Evolutionary conservation across 2,797 vertebrate species (phyloP).

Genomic region (Hirundo rustica): DNA sequence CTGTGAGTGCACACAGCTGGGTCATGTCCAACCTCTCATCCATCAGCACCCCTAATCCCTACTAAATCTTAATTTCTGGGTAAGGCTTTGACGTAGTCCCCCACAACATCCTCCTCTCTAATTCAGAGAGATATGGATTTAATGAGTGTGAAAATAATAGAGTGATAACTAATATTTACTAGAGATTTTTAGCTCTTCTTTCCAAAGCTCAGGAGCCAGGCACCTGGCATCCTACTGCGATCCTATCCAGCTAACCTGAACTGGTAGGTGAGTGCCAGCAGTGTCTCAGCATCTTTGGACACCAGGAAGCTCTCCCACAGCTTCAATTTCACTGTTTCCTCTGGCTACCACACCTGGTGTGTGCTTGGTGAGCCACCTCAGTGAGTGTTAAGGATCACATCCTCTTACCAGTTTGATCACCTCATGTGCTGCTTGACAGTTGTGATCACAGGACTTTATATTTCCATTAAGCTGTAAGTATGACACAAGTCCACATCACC

Average conservation of each 20-base stretch:
- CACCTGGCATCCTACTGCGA: rapidly evolving
- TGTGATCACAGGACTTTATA: background rate
- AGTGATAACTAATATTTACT: background rate
- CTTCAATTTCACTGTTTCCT: background rate
- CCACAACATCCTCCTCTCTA: background rate
- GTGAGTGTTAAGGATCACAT: background rate
- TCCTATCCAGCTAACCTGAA: background rate
- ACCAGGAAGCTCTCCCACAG: background rate
- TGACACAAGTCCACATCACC: background rate
- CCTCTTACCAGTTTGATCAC: background rate
- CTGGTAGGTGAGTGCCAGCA: background rate
- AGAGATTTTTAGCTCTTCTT: background rate
- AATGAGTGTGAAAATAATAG: background rate
- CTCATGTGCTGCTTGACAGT: rapidly evolving
- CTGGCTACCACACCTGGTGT: background rate
- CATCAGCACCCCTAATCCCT: background rate
- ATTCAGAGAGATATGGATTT: rapidly evolving
- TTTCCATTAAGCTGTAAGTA: background rate
- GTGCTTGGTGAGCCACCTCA: rapidly evolving
- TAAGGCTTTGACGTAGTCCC: background rate
- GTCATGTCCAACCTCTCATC: background rate
- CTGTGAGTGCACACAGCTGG: background rate
- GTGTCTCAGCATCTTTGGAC: background rate
- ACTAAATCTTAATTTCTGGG: background rate
- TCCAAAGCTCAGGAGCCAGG: background rate